phyloP scores from a whole-genome alignment of 2,888 invertebrate species.

The Theodoxus fluviatilis region DNA sequence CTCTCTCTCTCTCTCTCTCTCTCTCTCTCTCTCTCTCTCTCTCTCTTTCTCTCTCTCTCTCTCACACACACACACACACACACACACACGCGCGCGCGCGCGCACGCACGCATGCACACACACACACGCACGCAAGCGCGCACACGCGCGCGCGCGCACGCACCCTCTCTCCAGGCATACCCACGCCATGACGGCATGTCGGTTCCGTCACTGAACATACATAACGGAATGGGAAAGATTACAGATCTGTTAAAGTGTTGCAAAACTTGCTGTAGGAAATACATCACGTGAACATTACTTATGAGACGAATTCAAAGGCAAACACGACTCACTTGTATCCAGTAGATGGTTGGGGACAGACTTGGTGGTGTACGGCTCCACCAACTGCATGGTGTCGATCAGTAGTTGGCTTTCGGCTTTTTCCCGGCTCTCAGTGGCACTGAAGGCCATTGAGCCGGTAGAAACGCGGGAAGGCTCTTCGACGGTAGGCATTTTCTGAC shows the following conservation, averaged over 20 bases:
- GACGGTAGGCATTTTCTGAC: too few relatives aligned
- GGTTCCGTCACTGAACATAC: too few relatives aligned
- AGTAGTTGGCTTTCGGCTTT: too few relatives aligned
- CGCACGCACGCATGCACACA: slow-evolving; percentile 9
- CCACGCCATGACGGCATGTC: too few relatives aligned
- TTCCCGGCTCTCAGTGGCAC: too few relatives aligned
- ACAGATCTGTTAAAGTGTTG: neutral
- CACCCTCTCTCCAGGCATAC: too few relatives aligned
- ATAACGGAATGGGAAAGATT: too few relatives aligned
- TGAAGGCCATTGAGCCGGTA: too few relatives aligned
- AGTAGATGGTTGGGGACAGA: slow-evolving; percentile 54
- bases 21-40: neutral
- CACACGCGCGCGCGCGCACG: neutral
- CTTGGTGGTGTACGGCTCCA: slow-evolving; percentile 51
- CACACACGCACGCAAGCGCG: neutral
- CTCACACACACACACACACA: slow-evolving; percentile 27
- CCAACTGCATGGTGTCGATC: slow-evolving; percentile 56
- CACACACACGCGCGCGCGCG: slow-evolving; percentile 21
- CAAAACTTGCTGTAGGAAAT: neutral
- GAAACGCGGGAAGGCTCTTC: too few relatives aligned
- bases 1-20: neutral
- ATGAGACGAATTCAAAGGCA: neutral
- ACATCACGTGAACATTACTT: neutral
- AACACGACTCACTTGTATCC: slow-evolving; percentile 47
- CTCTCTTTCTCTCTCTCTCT: slow-evolving; percentile 11